Conservation (phyloP, 2,888 invertebrate genomes). For the Synanthedon andrenaeformis region DNA sequence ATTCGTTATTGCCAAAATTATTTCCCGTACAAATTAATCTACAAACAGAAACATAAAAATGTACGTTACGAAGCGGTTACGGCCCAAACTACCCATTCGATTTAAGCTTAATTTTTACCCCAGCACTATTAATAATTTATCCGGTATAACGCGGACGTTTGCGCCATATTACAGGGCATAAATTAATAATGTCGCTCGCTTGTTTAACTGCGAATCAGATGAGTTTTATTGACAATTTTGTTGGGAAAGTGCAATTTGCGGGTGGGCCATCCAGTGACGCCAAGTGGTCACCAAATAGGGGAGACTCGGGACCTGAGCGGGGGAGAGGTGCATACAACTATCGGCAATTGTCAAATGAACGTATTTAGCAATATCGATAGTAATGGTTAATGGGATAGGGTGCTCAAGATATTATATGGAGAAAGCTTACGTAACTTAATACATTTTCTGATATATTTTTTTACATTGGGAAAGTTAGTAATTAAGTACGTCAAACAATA, state of each 20-base stretch:
- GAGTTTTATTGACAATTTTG: slow-evolving; percentile 71
- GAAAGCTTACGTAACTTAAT: background rate
- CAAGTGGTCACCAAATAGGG: slow-evolving; percentile 65
- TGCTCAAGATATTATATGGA: background rate
- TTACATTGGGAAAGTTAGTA: too few relatives aligned
- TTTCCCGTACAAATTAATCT: slow-evolving; percentile 55
- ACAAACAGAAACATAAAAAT: slow-evolving; percentile 56
- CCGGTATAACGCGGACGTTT: slow-evolving; percentile 64
- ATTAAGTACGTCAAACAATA: too few relatives aligned
- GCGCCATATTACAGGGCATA: slow-evolving; percentile 70
- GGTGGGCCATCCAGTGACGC: slow-evolving; percentile 59
- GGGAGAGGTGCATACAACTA: slow-evolving; percentile 12
- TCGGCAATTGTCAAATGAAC: slow-evolving; percentile 41
- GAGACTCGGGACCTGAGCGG: slow-evolving; percentile 16
- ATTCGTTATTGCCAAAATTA: slow-evolving; percentile 5
- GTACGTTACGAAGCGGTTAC: slow-evolving; percentile 15
- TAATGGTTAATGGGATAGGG: slow-evolving; percentile 17
- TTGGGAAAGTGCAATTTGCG: slow-evolving; percentile 69
- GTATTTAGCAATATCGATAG: slow-evolving; percentile 37
- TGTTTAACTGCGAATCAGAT: slow-evolving; percentile 71
- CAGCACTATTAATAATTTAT: slow-evolving; percentile 70
- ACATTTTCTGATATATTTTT: too few relatives aligned
- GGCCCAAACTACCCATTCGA: slow-evolving; percentile 65
- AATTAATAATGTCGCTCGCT: slow-evolving; percentile 70
- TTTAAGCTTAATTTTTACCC: slow-evolving; percentile 71